Percentiles rank a stretch among this genome's conserved stretches.
Conservation (phyloP, 2,888 invertebrate genomes). For the Drosophila algonquin region DNA sequence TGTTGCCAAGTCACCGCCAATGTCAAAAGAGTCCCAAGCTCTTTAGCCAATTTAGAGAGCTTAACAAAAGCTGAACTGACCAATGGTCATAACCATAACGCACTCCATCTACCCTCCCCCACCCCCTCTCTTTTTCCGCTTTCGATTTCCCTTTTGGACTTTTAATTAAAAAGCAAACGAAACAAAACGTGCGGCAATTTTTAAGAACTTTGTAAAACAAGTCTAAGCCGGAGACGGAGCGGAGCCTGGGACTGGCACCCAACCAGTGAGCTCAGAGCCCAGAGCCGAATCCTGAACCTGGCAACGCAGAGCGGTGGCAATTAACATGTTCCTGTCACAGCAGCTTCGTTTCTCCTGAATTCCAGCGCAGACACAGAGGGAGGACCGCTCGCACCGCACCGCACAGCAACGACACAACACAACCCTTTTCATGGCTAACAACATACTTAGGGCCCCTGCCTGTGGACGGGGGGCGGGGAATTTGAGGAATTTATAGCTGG, state of each 20-base stretch:
- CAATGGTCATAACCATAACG: constrained; percentile 61
- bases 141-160: constrained; percentile 40
- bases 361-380: constrained; percentile 57
- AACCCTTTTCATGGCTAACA: constrained; percentile 71
- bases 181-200: constrained; percentile 67
- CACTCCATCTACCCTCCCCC: neutral
- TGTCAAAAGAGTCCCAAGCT: constrained; percentile 63
- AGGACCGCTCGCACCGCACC: too few relatives aligned
- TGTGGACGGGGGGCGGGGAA: constrained; percentile 15
- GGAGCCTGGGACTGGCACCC: neutral
- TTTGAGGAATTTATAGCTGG: constrained; percentile 69
- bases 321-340: constrained; percentile 78
- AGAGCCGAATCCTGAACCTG: constrained; percentile 26
- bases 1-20: constrained; percentile 49
- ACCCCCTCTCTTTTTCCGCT: neutral
- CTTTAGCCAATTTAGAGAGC: constrained; percentile 83
- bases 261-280: neutral
- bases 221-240: constrained; percentile 29
- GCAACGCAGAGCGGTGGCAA: constrained; percentile 63
- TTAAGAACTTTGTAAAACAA: constrained; percentile 77
- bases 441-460: constrained; percentile 61
- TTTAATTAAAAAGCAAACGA: constrained; percentile 74
- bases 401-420: constrained; percentile 23
- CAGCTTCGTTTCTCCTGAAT: constrained; percentile 60
- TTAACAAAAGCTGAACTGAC: constrained; percentile 72